Conservation (phyloP, 2,888 invertebrate genomes). For the Sturmia bella region DNA sequence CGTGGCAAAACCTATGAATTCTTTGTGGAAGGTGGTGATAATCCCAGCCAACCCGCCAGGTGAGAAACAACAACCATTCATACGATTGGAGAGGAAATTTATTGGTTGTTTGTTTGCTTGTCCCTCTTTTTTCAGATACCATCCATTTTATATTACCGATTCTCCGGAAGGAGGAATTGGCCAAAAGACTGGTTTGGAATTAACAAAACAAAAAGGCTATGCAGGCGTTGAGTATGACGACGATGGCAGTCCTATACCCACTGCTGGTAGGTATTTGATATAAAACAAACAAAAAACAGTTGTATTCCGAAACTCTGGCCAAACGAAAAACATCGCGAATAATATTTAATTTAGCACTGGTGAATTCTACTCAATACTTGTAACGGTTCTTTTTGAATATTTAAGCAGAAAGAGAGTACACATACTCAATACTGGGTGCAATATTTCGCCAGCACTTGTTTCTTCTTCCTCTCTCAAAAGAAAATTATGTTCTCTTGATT, state of each 20-base stretch:
- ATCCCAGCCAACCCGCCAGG: constrained; percentile 90
- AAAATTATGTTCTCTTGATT: no score
- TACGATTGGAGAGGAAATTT: neutral
- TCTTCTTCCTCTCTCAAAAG: no score
- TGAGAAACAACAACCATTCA: constrained; percentile 74
- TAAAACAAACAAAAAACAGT: neutral
- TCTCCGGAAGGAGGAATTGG: constrained; percentile 93
- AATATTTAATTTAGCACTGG: no score
- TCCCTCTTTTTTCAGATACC: constrained; percentile 85
- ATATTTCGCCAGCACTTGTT: no score
- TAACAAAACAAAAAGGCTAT: constrained; percentile 87
- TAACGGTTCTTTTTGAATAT: no score
- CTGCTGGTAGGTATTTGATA: constrained; percentile 84
- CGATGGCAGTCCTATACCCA: constrained; percentile 90
- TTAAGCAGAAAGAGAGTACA: no score
- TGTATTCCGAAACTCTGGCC: no score
- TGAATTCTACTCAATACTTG: no score
- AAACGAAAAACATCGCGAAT: neutral
- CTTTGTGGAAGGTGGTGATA: constrained; percentile 91
- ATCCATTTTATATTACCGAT: constrained; percentile 95
- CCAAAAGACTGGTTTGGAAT: constrained; percentile 88
- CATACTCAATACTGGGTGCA: no score
- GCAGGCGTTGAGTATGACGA: constrained; percentile 91
- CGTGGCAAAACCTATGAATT: constrained; percentile 93
- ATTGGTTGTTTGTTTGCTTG: neutral